A percentile compares a stretch with the other conserved stretches of the same genome.
Evolutionary conservation across 2,113 vertebrate species (phyloP).

Genomic region (Anser brachyrhynchus): DNA sequence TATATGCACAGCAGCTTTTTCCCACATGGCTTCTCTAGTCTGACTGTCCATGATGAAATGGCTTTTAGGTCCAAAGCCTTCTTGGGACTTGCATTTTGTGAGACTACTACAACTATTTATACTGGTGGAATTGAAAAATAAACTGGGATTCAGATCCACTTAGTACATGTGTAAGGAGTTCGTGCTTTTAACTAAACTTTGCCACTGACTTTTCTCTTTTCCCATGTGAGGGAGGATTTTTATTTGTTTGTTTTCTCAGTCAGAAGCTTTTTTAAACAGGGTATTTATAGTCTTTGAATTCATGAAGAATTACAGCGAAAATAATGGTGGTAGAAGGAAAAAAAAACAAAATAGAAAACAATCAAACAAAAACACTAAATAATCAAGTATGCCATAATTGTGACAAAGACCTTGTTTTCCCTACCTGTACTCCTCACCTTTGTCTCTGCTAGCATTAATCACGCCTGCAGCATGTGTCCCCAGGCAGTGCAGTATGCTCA

Average conservation of each 20-base stretch:
- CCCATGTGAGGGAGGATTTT: neutral
- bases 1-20: neutral
- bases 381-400: neutral
- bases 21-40: neutral
- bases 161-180: neutral
- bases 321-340: neutral
- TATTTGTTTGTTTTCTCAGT: neutral
- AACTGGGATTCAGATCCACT: slow-evolving; percentile 3
- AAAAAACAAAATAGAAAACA: neutral
- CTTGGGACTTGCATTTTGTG: neutral
- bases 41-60: neutral
- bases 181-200: neutral
- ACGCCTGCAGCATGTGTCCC: neutral
- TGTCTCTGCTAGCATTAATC: neutral
- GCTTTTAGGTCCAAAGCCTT: neutral
- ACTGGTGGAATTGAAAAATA: neutral
- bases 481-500: neutral
- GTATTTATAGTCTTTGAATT: neutral
- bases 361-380: neutral
- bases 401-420: neutral
- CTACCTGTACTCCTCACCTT: neutral
- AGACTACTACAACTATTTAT: slow-evolving; percentile 11
- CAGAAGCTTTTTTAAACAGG: neutral
- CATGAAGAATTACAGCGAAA: neutral
- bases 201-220: neutral